Evolutionary conservation across 2,888 invertebrate genomes (phyloP).

Genomic region (Theristus sp.): DNA sequence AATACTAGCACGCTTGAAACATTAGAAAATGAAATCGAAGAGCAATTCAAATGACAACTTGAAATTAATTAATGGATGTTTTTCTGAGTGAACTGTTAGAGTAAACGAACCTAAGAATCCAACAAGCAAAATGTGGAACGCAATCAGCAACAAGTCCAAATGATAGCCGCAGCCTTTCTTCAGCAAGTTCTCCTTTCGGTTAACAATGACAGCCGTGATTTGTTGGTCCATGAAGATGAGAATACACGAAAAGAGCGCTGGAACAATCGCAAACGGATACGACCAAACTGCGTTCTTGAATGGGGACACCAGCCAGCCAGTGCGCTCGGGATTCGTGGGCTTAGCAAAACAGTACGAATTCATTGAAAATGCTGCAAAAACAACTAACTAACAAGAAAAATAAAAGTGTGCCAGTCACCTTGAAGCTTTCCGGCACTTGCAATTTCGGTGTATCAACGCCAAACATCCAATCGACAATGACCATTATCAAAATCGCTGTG

Average conservation of each 20-base stretch:
- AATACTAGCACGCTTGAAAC: too few relatives aligned
- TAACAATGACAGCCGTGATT: slow-evolving; percentile 93
- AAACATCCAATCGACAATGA: slow-evolving; percentile 54
- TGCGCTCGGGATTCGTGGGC: slow-evolving; percentile 27
- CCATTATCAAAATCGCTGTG: slow-evolving; percentile 85
- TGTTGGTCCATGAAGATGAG: slow-evolving; percentile 99
- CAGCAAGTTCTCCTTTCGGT: slow-evolving; percentile 89
- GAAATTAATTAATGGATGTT: too few relatives aligned
- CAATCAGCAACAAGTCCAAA: slow-evolving; percentile 70
- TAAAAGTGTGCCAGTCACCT: too few relatives aligned
- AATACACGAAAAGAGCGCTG: slow-evolving; percentile 81
- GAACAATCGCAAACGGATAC: slow-evolving; percentile 58
- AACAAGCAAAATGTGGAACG: slow-evolving; percentile 67
- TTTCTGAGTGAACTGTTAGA: too few relatives aligned
- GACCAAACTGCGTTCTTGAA: slow-evolving; percentile 43
- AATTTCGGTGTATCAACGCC: slow-evolving; percentile 83
- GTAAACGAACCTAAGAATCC: slow-evolving; percentile 84
- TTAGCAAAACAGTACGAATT: too few relatives aligned
- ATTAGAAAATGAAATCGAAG: too few relatives aligned
- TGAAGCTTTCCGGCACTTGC: slow-evolving; percentile 44
- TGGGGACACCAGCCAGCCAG: slow-evolving; percentile 26
- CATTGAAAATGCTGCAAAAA: too few relatives aligned
- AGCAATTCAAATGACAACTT: too few relatives aligned
- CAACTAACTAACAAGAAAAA: too few relatives aligned
- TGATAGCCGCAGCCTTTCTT: slow-evolving; percentile 86